Percentiles rank a stretch among this genome's conserved stretches.
Conservation (phyloP, 1,140 invertebrate species). For the Macrobrachium nipponense region DNA sequence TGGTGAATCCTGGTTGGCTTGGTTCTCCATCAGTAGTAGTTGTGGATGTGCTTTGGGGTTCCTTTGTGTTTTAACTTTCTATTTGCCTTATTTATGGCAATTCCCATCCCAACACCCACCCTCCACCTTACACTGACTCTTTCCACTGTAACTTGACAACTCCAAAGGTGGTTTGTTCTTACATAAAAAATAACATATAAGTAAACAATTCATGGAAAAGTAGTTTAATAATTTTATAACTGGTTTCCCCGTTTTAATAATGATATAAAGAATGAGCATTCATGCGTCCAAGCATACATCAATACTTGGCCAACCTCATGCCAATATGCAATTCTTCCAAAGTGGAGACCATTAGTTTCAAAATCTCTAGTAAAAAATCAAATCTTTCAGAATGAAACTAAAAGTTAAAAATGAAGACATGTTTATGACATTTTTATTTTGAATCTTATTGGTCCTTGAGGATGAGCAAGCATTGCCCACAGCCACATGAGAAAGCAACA, state of each 20-base stretch:
- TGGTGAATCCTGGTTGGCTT: constrained; percentile 31
- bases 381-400: neutral
- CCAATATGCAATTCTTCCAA: neutral
- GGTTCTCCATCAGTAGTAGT: constrained; percentile 18
- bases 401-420: neutral
- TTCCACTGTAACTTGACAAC: neutral
- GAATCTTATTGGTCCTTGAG: neutral
- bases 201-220: constrained; percentile 16
- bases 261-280: constrained; percentile 44
- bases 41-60: constrained; percentile 5
- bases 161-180: neutral
- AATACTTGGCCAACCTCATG: constrained; percentile 25
- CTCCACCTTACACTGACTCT: neutral
- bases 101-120: neutral
- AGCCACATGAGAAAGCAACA: constrained; percentile 60
- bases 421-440: no score
- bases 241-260: constrained; percentile 6
- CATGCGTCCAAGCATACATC: constrained; percentile 38
- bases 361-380: neutral
- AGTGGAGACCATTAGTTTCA: neutral
- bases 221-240: neutral
- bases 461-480: constrained; percentile 36
- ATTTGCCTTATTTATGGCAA: neutral
- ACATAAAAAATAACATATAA: constrained; percentile 16
- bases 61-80: constrained; percentile 15